These are phyloP conservation scores for Meghimatium bilineatum DNA, from an alignment of 2,888 invertebrate genomes.

Conservation along the genomic window DNA sequence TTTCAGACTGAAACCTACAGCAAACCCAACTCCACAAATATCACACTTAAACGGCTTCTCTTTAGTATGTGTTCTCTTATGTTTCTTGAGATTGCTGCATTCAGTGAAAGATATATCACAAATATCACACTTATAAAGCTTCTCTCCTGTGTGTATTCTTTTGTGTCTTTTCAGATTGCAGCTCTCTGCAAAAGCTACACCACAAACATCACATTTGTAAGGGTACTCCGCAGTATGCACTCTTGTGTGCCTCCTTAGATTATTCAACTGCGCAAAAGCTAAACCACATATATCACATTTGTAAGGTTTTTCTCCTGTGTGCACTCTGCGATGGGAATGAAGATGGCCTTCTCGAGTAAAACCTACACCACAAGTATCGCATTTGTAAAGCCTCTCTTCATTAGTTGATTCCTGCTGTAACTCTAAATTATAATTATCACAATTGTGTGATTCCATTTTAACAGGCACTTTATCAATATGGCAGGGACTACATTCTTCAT, in stretches of 20 bases:
- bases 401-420: not conserved
- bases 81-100: constrained; percentile 2
- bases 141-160: constrained; percentile 28
- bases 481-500: not conserved
- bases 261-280: not conserved
- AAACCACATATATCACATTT: constrained; percentile 29
- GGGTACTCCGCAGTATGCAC: constrained; percentile 16
- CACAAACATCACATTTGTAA: constrained; percentile 38
- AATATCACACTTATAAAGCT: constrained; percentile 31
- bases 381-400: not conserved
- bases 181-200: constrained; percentile 12
- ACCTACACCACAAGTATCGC: constrained; percentile 6
- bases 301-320: constrained; percentile 23
- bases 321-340: not conserved
- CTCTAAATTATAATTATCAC: not conserved
- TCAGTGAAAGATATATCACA: not conserved
- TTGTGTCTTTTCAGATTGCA: constrained; percentile 21
- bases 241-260: constrained; percentile 13
- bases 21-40: constrained; percentile 18
- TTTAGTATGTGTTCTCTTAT: constrained; percentile 28
- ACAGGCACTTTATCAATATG: not conserved
- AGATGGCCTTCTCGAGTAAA: constrained; percentile 5
- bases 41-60: constrained; percentile 40
- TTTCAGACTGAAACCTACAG: not conserved
- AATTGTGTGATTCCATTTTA: too few species aligned